Evolutionary conservation across 2,797 vertebrate species (phyloP).

Genomic region (Chelon labrosus): DNA sequence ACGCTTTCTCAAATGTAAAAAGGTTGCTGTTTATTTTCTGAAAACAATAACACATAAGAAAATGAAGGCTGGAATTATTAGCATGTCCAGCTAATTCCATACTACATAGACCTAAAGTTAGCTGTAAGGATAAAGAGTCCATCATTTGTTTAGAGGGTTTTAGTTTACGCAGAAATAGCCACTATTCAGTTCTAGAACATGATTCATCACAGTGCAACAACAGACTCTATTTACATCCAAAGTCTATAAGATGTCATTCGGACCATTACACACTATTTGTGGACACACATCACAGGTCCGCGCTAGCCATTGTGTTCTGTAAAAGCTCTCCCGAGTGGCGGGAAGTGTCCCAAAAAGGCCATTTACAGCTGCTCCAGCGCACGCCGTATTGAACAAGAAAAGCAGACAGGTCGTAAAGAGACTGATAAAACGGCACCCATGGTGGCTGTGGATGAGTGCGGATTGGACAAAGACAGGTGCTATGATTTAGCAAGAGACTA

Average conservation of each 20-base stretch:
- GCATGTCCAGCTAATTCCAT: no score
- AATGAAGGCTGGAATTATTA: no score
- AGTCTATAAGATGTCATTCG: constrained; percentile 14
- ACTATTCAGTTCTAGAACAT: no score
- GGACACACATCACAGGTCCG: constrained; percentile 12
- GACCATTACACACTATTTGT: neutral
- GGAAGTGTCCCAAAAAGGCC: constrained; percentile 50
- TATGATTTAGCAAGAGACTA: neutral
- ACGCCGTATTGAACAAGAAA: constrained; percentile 21
- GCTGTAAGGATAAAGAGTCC: no score
- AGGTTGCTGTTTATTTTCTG: no score
- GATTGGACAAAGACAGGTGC: constrained; percentile 26
- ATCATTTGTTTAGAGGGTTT: no score
- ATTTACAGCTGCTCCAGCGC: constrained; percentile 55
- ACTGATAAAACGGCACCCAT: constrained; percentile 40
- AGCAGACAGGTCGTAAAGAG: constrained; percentile 49
- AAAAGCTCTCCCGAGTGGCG: constrained; percentile 28
- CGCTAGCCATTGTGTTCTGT: neutral
- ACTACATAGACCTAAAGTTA: no score
- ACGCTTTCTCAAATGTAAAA: no score
- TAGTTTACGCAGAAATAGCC: no score
- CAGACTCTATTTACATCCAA: neutral
- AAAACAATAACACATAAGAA: no score
- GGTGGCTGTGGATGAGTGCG: constrained; percentile 24
- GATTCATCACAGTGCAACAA: no score